Evolutionary conservation across 2,113 vertebrate genomes (phyloP), one percentile per base, ranked within the genome.

Genomic region (Erinaceus europaeus): DNA sequence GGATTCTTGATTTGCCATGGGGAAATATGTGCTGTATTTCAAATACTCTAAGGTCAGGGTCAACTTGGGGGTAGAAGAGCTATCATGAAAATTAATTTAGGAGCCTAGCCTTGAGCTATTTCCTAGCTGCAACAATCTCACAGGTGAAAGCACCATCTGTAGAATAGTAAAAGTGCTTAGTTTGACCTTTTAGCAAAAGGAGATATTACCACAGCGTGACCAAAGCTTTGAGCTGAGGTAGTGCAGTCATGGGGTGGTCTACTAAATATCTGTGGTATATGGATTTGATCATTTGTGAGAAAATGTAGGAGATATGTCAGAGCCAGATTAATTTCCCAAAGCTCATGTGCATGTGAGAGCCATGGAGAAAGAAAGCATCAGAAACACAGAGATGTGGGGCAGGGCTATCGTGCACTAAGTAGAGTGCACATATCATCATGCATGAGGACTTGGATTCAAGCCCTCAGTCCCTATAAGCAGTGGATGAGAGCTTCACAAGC

Each of bases 51-150:
- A 79, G 68, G 67, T 88, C 57, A 59, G 55, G 53, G 36, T 92
- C 82, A 92, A 79, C 25, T 64, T 86, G 32, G 69, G 40, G 44
- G 23, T 76, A 68, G 38, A 89, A 81, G 69, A 86, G 20, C 13
- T 80, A 69, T 80, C 78, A 91, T 91, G 86, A 86, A 94, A 90
- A 86, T 88, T 93, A 85, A 89, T 85, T 92, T 75, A 88, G 72
- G 55, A 75, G 86, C 88, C 48, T 76, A 53, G 21, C 34, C 79
- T 48, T 84, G 71, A 92, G n/a, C 53, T 89, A 86, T 88, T 93
- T 92, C 34, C 40, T 92, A 67, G 42, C 48, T 73, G 18, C 84
- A 64, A 88, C 79, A 84, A 87, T 78, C 20, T 53, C 55, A 75
- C 44, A 53, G 34, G 55, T 79, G 72, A 88, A 78, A 62, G 72